These are phyloP conservation scores for Sus cebifrons DNA, from an alignment of 2,797 vertebrate genomes.

Conservation along the genomic window DNA sequence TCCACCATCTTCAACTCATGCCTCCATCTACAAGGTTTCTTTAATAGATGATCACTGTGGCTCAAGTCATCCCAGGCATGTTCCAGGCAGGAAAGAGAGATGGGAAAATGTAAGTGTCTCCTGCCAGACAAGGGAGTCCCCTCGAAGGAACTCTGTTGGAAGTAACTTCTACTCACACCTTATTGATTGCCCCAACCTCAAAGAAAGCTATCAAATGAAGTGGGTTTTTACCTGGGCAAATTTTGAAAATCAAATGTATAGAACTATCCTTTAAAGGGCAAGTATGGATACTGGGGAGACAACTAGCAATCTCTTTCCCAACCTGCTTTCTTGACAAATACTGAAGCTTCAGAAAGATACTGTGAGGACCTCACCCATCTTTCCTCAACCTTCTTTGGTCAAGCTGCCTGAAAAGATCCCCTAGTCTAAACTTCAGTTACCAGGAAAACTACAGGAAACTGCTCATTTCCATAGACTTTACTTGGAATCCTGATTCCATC, in stretches of 20 bases:
- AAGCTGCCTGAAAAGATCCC: slow-evolving; percentile 3
- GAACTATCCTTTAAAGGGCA: neutral
- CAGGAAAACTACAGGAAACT: neutral
- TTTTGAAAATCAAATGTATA: neutral
- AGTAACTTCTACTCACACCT: neutral
- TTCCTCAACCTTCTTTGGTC: neutral
- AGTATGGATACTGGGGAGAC: neutral
- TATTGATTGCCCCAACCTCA: neutral
- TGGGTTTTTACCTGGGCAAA: neutral
- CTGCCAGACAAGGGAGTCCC: neutral
- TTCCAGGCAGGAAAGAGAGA: neutral
- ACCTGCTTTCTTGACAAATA: neutral
- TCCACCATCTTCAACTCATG: neutral
- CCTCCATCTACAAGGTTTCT: neutral
- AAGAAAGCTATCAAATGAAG: neutral
- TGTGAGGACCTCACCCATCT: neutral
- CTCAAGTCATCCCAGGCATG: neutral
- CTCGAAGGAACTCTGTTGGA: neutral
- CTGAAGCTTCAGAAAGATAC: slow-evolving; percentile 10
- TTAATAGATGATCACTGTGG: neutral
- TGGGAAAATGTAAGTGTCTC: neutral
- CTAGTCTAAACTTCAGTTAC: neutral
- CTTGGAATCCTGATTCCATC: neutral
- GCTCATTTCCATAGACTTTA: neutral
- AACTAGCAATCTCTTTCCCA: neutral